These are phyloP conservation scores for Globia sparganii DNA, from an alignment of 2,888 invertebrate genomes.

Conservation along the genomic window DNA sequence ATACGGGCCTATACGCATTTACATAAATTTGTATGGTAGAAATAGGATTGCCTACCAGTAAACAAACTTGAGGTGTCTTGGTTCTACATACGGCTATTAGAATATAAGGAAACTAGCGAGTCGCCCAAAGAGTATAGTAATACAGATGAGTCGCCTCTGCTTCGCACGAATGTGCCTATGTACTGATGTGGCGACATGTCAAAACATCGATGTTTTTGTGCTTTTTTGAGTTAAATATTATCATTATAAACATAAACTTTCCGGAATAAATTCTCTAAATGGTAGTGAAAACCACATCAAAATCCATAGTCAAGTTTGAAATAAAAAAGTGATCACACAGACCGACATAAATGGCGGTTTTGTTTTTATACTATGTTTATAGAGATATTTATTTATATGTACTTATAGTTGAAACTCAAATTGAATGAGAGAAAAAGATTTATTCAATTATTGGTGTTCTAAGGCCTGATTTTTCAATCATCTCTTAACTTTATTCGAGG, in stretches of 20 bases:
- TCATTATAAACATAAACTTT: neutral
- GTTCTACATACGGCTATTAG: slow-evolving; percentile 4
- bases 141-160: neutral
- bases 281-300: neutral
- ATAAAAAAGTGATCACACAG: neutral
- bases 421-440: neutral
- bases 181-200: neutral
- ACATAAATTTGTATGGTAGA: slow-evolving; percentile 58
- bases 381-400: neutral
- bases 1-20: slow-evolving; percentile 57
- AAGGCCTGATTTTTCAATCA: no score
- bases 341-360: neutral
- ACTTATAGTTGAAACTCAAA: slow-evolving; percentile 5
- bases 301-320: neutral
- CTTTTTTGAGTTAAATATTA: neutral
- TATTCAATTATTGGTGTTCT: neutral
- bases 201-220: neutral
- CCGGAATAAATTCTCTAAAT: neutral
- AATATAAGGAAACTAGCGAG: neutral
- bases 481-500: no score
- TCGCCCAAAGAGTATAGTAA: no score
- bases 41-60: slow-evolving; percentile 40
- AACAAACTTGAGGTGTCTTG: slow-evolving; percentile 16
- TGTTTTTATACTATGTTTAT: neutral
- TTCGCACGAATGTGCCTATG: neutral